A percentile compares a stretch with the other conserved stretches of the same genome.
Conservation (phyloP, 2,888 invertebrate species). For the Conops quadrifasciatus region DNA sequence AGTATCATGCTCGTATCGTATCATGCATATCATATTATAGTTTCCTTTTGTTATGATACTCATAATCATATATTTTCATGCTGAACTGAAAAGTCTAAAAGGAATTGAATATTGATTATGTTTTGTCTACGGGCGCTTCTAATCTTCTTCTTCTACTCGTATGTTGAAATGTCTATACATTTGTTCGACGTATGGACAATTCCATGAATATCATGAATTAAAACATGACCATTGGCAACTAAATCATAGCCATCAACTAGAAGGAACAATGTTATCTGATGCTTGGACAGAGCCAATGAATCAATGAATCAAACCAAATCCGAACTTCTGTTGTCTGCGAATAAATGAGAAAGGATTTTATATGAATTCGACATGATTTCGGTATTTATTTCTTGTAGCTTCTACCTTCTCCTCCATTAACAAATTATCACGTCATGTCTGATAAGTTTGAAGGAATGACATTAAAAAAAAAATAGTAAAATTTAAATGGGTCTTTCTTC, state of each 20-base stretch:
- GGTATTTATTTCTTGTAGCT: background rate
- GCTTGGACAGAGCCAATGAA: conserved; percentile 1
- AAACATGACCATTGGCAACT: background rate
- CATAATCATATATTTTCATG: no score
- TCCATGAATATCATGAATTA: conserved; percentile 24
- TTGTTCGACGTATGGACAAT: conserved; percentile 14
- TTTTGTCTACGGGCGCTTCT: background rate
- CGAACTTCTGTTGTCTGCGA: background rate
- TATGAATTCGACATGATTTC: no score
- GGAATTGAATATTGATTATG: background rate
- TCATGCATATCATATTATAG: no score
- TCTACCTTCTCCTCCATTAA: conserved; percentile 33
- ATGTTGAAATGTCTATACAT: no score
- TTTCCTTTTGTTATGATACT: no score
- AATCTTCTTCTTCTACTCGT: background rate
- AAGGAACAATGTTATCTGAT: conserved; percentile 1
- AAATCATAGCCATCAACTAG: background rate
- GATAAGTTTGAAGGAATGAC: conserved; percentile 10
- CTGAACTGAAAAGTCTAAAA: no score
- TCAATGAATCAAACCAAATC: conserved; percentile 28
- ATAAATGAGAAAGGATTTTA: background rate
- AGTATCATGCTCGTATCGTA: no score
- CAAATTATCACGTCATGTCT: conserved; percentile 34
- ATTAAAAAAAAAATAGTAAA: conserved; percentile 2
- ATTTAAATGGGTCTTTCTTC: background rate